A percentile compares a stretch with the other conserved stretches of the same genome.
phyloP scores from a whole-genome alignment of 2,113 vertebrate genomes.

The Trachemys scripta region DNA sequence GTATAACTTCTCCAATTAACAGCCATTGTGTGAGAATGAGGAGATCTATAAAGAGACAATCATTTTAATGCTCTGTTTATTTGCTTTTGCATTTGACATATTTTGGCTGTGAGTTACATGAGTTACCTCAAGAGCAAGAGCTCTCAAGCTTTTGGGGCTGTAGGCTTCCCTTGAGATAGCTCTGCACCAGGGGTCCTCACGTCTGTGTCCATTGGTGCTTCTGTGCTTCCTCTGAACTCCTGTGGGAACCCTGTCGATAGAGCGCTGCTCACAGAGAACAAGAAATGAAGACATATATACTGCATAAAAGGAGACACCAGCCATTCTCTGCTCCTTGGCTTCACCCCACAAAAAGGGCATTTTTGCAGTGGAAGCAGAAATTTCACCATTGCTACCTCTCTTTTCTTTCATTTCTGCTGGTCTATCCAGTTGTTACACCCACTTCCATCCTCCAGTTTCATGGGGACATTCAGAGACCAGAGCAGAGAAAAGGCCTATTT shows the following conservation, averaged over 20 bases:
- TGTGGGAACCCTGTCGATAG: neutral
- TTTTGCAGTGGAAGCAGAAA: neutral
- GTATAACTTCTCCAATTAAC: neutral
- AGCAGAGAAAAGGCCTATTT: neutral
- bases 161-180: neutral
- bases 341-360: neutral
- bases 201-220: neutral
- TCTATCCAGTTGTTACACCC: neutral
- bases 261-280: neutral
- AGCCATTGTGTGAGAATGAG: neutral
- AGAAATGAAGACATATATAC: neutral
- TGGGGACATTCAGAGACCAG: neutral
- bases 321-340: neutral
- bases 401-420: neutral
- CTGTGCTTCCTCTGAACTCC: neutral
- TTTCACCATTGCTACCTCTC: neutral
- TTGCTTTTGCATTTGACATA: slow-evolving; percentile 26
- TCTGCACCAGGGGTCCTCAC: neutral
- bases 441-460: neutral
- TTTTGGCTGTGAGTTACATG: slow-evolving; percentile 3
- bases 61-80: neutral
- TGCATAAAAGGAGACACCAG: neutral
- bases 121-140: neutral
- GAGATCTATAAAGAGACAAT: neutral
- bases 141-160: rapidly evolving